A percentile compares a stretch with the other conserved stretches of the same genome.
phyloP scores from a whole-genome alignment of 2,113 vertebrate species.

The Malurus melanocephalus region DNA sequence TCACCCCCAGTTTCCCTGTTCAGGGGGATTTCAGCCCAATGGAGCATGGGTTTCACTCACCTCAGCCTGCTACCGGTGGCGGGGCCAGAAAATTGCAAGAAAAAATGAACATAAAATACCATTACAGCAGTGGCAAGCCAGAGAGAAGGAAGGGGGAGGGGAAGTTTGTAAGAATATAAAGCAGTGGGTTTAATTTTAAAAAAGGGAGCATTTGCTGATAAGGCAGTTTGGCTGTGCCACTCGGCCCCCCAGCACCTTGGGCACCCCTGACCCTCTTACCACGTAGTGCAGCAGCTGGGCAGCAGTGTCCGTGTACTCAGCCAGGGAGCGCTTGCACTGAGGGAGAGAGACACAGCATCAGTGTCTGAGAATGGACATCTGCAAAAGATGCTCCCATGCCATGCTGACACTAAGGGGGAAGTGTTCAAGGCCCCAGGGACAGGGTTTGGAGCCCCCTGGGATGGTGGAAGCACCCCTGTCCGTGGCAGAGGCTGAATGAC shows the following conservation, averaged over 20 bases:
- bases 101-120: conserved; percentile 19
- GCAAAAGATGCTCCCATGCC: too few species aligned
- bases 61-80: conserved; percentile 51
- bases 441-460: neutral
- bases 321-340: conserved; percentile 87
- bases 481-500: too few species aligned
- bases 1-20: rapidly evolving
- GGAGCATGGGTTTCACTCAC: neutral
- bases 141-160: neutral
- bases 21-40: rapidly evolving
- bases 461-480: neutral
- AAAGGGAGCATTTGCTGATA: neutral
- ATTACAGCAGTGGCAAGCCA: conserved; percentile 6
- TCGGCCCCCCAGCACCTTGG: rapidly evolving
- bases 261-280: conserved; percentile 72
- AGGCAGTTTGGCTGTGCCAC: neutral
- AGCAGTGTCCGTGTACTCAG: conserved; percentile 59
- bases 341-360: neutral
- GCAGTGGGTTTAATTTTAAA: neutral
- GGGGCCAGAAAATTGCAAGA: neutral
- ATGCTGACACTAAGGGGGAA: rapidly evolving
- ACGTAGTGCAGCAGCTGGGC: conserved; percentile 76
- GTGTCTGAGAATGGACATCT: rapidly evolving
- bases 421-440: neutral
- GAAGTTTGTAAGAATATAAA: neutral